phyloP scores from a whole-genome alignment of 2,113 vertebrate species.

The Mobula hypostoma region DNA sequence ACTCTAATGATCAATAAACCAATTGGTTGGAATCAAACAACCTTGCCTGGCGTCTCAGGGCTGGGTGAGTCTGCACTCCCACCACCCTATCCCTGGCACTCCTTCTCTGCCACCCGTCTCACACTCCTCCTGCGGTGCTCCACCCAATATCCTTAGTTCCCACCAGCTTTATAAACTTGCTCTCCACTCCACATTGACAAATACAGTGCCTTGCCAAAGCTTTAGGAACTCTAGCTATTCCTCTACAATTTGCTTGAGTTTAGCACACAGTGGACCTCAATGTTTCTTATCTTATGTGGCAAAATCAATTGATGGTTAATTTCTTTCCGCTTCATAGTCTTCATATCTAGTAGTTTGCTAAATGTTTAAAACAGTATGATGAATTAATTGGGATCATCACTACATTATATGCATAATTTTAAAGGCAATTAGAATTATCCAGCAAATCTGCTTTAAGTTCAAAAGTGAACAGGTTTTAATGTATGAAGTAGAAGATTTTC shows the following conservation, averaged over 20 bases:
- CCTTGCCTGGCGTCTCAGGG: no score
- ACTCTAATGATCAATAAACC: no score
- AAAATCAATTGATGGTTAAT: slow-evolving; percentile 13
- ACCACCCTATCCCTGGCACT: no score
- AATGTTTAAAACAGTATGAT: slow-evolving; percentile 16
- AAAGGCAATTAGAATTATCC: slow-evolving; percentile 21
- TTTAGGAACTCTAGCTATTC: no score
- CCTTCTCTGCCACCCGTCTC: no score
- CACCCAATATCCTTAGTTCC: no score
- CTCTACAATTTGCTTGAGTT: neutral
- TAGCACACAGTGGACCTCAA: neutral
- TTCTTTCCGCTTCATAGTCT: slow-evolving; percentile 6
- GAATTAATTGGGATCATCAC: slow-evolving; percentile 19
- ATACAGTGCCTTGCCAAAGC: no score
- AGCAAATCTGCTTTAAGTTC: neutral
- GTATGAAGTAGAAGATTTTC: neutral
- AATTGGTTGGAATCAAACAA: no score
- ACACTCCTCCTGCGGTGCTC: no score
- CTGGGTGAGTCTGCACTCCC: no score
- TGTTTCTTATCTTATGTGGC: neutral
- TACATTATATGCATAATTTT: slow-evolving; percentile 16
- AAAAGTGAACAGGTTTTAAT: neutral
- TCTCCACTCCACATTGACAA: no score
- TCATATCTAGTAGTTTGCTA: slow-evolving; percentile 15
- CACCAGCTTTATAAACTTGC: no score